Conservation (phyloP, 2,113 vertebrate species). For the Eulemur rufifrons region DNA sequence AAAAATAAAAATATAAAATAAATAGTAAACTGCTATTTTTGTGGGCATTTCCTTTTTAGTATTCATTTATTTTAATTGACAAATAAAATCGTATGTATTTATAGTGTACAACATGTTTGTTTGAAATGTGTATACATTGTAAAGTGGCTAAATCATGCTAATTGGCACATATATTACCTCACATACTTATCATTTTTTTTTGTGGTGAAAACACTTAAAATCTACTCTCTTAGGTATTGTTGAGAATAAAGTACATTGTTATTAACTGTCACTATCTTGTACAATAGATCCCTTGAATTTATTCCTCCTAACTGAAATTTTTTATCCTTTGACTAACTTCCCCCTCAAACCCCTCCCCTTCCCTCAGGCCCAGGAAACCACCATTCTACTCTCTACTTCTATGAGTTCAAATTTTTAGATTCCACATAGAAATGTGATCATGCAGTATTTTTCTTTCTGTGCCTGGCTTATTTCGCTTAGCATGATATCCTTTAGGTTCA, state of each 20-base stretch:
- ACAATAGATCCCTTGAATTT: not conserved
- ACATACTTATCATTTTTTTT: not conserved
- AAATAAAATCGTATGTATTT: not conserved
- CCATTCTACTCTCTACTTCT: not conserved
- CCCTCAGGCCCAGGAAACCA: not conserved
- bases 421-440: not conserved
- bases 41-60: not conserved
- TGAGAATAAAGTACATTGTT: not conserved
- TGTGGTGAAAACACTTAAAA: not conserved
- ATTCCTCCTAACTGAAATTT: not conserved
- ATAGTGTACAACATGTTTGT: not conserved
- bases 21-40: not conserved
- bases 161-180: not conserved
- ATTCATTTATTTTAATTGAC: not conserved
- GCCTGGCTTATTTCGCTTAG: not conserved
- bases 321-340: not conserved
- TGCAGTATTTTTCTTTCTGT: not conserved
- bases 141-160: not conserved
- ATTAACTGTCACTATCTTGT: not conserved
- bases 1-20: not conserved
- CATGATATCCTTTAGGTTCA: not conserved
- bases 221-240: not conserved
- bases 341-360: not conserved
- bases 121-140: not conserved
- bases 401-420: not conserved